Conservation (phyloP, 2,113 vertebrate genomes). For the Furnarius figulus region DNA sequence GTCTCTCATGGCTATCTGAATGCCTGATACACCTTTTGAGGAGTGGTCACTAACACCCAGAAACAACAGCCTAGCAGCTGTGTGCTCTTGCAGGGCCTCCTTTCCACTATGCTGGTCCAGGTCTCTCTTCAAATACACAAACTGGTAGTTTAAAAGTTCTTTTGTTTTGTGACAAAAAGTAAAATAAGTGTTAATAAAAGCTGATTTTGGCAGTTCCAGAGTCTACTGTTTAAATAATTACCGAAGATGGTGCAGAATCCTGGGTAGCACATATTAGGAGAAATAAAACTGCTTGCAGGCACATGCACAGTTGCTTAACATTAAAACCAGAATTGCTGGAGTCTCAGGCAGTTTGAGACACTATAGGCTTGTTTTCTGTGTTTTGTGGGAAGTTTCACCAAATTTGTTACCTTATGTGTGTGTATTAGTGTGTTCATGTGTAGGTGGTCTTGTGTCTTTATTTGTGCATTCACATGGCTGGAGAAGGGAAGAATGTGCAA, state of each 20-base stretch:
- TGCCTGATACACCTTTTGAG: not conserved
- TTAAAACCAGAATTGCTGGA: not conserved
- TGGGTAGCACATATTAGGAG: not conserved
- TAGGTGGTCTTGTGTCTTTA: not conserved
- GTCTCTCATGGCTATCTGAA: not conserved
- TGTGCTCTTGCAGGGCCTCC: not conserved
- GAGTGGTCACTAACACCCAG: not conserved
- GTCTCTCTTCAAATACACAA: not conserved
- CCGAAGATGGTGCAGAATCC: not conserved
- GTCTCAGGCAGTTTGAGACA: not conserved
- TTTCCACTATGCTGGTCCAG: accelerated
- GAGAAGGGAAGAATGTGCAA: not conserved
- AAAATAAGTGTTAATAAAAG: not conserved
- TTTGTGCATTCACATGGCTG: not conserved
- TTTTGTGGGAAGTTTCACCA: not conserved
- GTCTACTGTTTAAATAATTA: not conserved
- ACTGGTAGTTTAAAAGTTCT: not conserved
- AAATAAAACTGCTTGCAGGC: not conserved
- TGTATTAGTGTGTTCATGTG: not conserved
- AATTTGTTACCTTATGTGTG: not conserved
- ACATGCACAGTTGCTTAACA: not conserved
- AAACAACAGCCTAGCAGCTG: not conserved
- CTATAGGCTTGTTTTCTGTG: not conserved
- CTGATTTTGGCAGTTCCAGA: not conserved
- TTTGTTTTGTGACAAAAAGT: not conserved